Evolutionary conservation across 2,113 vertebrate genomes (phyloP), one percentile per base, ranked within the genome.

Genomic region (Pica pica): DNA sequence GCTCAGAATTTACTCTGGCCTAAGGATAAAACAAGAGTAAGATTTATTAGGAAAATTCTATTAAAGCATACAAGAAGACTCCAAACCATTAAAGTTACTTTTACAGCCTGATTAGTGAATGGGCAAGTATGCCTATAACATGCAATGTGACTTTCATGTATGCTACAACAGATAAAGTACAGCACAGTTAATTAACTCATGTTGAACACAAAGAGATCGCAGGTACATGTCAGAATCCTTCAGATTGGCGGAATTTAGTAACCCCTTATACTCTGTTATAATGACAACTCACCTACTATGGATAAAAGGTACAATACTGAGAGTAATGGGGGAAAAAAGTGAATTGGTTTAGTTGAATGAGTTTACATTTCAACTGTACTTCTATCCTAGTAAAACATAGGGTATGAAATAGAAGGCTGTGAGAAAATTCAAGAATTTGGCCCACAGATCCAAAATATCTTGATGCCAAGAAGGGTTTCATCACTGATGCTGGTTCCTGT

Each of bases 1-100:
- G 98, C 61, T 99, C 99, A 3, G 98, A 98, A 96, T 98, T 99
- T 97, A 99, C 98, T 96, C 99, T 98, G 94, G 99, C 98, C 99
- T 99, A 96, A 22, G 55, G 53, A 85, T 22, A 92, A 64, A 95
- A 85, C 8, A 89, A 85, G n/a, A 93, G 33, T 55, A 77, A 80
- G 64, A 73, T 12, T 57, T 79, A 82, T 7, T 52, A 76, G 42
- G 15, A 75, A 24, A 47, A 68, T 35, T 87, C 81, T 56, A 90
- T 52, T 64, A 35, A 89, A 68, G 55, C 75, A 87, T 15, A 35
- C 3, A 55, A 23, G 24, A 33, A 18, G 8, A 35, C 1, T 27
- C 18, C 49, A 64, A 70, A 3, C 3, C 20, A 78, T 6, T 20
- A 5, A 60, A 59, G 7, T 31, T 56, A 49, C 35, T 90, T 90